Percentiles rank a stretch among this genome's conserved stretches.
Conservation (phyloP, 2,113 vertebrate species). For the Corythoichthys haematopterus region DNA sequence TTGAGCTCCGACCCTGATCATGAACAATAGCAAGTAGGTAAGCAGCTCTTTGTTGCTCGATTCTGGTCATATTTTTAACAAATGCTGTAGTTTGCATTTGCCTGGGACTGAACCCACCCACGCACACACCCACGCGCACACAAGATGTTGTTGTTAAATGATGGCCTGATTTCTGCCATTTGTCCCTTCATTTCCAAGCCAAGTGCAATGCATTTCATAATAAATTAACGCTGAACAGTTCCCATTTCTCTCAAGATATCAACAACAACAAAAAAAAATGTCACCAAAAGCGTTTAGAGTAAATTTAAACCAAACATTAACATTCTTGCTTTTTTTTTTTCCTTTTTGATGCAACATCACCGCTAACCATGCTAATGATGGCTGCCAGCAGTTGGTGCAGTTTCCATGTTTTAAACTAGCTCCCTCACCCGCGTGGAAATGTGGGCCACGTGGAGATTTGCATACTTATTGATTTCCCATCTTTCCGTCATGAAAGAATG, state of each 20-base stretch:
- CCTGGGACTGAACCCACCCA: too few relatives aligned
- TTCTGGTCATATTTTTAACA: too few relatives aligned
- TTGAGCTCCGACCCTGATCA: too few relatives aligned
- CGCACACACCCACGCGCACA: too few relatives aligned
- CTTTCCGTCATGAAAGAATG: background rate
- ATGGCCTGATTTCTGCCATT: too few relatives aligned
- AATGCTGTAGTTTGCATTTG: too few relatives aligned
- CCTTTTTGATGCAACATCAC: background rate
- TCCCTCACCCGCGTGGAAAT: background rate
- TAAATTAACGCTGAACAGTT: background rate
- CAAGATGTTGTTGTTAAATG: too few relatives aligned
- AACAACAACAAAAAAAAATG: background rate
- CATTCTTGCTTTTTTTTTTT: background rate
- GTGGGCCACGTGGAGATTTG: background rate
- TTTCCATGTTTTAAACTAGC: background rate
- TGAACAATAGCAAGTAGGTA: too few relatives aligned
- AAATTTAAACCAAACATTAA: background rate
- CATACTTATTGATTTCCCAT: background rate
- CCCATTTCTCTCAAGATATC: background rate
- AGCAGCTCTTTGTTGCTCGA: too few relatives aligned
- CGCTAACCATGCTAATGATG: conserved; percentile 2
- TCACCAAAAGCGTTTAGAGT: background rate
- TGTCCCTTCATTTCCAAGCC: too few relatives aligned
- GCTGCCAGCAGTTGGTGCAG: background rate
- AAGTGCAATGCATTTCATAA: background rate